Base-by-base conservation (phyloP, 2,113 vertebrate genomes). In the Thalassarche chlororhynchos region DNA sequence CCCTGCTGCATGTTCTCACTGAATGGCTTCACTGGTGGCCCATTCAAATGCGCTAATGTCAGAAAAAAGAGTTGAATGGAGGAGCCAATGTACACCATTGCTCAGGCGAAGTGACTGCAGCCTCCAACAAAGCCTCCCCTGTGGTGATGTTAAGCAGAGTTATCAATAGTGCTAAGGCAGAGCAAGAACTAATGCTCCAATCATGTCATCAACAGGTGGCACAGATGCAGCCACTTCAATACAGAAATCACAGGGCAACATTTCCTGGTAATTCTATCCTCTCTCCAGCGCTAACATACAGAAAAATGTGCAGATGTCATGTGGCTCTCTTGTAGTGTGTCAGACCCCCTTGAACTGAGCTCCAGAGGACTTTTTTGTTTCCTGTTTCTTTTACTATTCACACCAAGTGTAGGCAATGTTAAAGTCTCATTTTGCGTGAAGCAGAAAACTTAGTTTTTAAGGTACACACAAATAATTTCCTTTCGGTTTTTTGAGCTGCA, bases 11-110 rank as follows among this genome's bases (percentile, higher is more conserved):
- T 97, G 98, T 98, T 97, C 96, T 96, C 68, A 31, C 54, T 98
- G 98, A 98, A 98, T 98, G 97, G 98, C 98, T 98, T 98, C 98
- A 97, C 98, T 98, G 98, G 98, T 98, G 98, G 98, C 98, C 98
- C 97, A 98, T 98, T 98, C 97, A 98, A 97, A 98, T 97, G 97
- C 93, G 82, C 97, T 98, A 98, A 98, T 98, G 98, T 98, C 96
- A 90, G 97, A 69, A 94, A 97, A 97, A 94, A 92, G 89, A 54
- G 55, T 24, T 98, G 97, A 97, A 97, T 96, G 98, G 97, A 87
- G 90, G 87, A 92, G 85, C 98, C 98, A 97, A 98, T 98, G 97
- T 98, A 98, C 98, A 98, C 98, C 97, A 98, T 98, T 98, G 98
- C 98, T 60, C 80, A 97, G 95, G 98, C 97, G 75, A 98, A 98